A percentile compares a stretch with the other conserved stretches of the same genome.
Conservation (phyloP, 2,797 vertebrate genomes). For the Sphenodon punctatus region DNA sequence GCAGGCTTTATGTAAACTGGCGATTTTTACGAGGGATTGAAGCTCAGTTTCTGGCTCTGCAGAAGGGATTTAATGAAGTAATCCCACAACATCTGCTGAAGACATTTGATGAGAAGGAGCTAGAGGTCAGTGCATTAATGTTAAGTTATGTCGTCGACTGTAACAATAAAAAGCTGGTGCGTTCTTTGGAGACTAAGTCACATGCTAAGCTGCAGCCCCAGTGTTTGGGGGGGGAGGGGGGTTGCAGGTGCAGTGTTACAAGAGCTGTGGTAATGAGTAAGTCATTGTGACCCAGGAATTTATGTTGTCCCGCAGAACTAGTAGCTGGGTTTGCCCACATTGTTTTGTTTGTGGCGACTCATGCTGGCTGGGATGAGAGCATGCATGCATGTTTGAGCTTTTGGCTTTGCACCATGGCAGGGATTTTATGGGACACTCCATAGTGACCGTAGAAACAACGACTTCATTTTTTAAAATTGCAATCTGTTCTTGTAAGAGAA, state of each 20-base stretch:
- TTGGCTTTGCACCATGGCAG: neutral
- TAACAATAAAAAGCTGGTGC: neutral
- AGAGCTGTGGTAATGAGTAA: neutral
- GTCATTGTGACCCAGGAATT: neutral
- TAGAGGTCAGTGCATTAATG: conserved; percentile 84
- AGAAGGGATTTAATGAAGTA: conserved; percentile 98
- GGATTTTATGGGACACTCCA: neutral
- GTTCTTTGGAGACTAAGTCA: conserved; percentile 1
- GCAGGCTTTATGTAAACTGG: conserved; percentile 96
- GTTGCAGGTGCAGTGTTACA: neutral
- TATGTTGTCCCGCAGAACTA: too few relatives aligned
- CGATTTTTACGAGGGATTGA: conserved; percentile 95
- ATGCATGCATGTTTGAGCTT: neutral
- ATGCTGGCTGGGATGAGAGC: neutral
- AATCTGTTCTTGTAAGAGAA: neutral
- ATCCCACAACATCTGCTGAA: conserved; percentile 98
- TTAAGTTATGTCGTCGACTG: neutral
- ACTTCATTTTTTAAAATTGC: neutral
- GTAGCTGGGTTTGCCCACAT: neutral
- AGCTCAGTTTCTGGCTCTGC: conserved; percentile 96
- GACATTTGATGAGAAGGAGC: conserved; percentile 96
- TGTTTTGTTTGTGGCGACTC: neutral
- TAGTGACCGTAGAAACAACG: neutral
- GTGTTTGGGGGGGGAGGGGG: neutral
- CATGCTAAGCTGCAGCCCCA: neutral